These are phyloP conservation scores for Muraenolepis orangiensis DNA, from an alignment of 2,797 vertebrate genomes.

Conservation along the genomic window DNA sequence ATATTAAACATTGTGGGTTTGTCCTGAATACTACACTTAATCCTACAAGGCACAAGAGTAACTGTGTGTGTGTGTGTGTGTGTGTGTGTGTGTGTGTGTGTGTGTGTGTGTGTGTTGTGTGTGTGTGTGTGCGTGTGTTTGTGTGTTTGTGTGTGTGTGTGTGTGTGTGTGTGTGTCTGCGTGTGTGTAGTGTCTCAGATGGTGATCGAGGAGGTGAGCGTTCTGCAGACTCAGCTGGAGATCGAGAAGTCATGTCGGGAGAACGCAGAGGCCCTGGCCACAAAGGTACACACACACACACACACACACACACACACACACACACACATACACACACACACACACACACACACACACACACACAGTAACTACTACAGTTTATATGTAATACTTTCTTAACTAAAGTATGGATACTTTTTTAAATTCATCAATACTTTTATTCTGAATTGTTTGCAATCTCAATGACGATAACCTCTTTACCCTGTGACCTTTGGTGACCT, in stretches of 20 bases:
- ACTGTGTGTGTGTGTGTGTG: constrained; percentile 7
- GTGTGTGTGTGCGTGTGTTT: constrained; percentile 1
- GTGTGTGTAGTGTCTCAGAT: constrained; percentile 75
- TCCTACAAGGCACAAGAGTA: not conserved
- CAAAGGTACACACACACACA: constrained; percentile 64
- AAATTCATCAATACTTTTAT: not conserved
- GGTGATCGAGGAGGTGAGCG: constrained; percentile 81
- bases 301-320: constrained; percentile 10
- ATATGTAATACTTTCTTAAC: not conserved
- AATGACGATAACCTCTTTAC: not conserved
- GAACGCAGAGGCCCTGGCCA: constrained; percentile 79
- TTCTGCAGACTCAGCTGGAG: constrained; percentile 80
- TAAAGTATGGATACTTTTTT: not conserved
- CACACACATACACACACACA: constrained; percentile 12
- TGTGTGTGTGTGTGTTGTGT: constrained; percentile 25
- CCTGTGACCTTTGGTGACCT: constrained; percentile 21
- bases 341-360: constrained; percentile 17
- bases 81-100: constrained; percentile 21
- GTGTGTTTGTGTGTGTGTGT: constrained; percentile 6
- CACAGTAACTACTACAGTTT: constrained; percentile 1
- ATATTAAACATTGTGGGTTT: not conserved
- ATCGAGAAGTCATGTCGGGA: constrained; percentile 81
- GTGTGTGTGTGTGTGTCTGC: constrained; percentile 5
- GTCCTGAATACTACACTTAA: not conserved
- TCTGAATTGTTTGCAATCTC: not conserved